Evolutionary conservation across 2,113 vertebrate genomes (phyloP).

Genomic region (Oreochromis spilurus): DNA sequence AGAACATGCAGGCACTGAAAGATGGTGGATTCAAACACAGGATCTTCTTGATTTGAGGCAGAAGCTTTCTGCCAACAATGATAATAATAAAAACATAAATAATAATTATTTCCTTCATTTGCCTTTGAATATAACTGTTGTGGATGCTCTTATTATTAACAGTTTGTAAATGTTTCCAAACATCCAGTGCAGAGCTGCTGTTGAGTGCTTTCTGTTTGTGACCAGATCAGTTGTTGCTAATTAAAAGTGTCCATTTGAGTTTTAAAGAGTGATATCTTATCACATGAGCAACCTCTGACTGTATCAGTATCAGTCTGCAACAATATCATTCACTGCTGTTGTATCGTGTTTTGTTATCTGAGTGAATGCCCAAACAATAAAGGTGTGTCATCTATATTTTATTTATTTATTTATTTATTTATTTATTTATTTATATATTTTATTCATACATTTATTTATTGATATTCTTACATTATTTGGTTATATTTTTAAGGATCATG

Average conservation of each 20-base stretch:
- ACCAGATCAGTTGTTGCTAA: no score
- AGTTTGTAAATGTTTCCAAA: not conserved
- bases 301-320: no score
- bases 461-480: not conserved
- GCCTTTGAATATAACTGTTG: not conserved
- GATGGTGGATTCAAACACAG: not conserved
- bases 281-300: no score
- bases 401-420: not conserved
- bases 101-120: fast-evolving
- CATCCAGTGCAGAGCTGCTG: no score
- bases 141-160: not conserved
- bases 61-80: fast-evolving
- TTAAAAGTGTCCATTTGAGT: no score
- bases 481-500: not conserved
- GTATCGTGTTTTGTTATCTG: no score
- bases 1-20: not conserved
- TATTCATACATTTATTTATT: not conserved
- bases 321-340: no score
- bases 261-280: no score
- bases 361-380: no score
- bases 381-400: fast-evolving
- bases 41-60: not conserved
- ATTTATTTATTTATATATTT: not conserved
- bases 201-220: no score
- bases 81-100: not conserved